Percentiles rank a stretch among this genome's conserved stretches.
Evolutionary conservation across 2,797 vertebrate species (phyloP).

Genomic region (Neosilurus mollespiculum): DNA sequence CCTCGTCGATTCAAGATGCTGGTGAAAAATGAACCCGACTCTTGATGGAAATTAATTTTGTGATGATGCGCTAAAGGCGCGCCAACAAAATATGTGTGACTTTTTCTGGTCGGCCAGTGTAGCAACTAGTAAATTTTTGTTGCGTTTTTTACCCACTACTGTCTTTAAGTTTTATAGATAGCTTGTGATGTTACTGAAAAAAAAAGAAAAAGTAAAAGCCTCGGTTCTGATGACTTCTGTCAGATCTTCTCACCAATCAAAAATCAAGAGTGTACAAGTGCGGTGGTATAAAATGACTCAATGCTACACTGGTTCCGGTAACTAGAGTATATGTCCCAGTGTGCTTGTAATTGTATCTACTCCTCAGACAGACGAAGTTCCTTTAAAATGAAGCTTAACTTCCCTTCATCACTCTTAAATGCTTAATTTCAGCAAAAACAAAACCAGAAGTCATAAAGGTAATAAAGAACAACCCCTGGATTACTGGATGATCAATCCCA

Average conservation of each 20-base stretch:
- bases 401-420: background rate
- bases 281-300: background rate
- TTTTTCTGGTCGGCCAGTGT: too few species aligned
- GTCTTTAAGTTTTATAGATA: background rate
- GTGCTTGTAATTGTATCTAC: background rate
- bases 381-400: background rate
- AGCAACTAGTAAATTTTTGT: background rate
- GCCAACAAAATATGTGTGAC: too few species aligned
- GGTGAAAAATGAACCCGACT: too few species aligned
- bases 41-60: too few species aligned
- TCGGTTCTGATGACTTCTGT: background rate
- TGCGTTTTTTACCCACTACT: background rate
- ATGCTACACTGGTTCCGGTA: background rate
- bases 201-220: background rate
- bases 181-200: background rate
- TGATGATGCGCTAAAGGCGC: too few species aligned
- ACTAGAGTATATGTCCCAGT: background rate
- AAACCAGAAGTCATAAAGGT: background rate
- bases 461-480: background rate
- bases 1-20: too few species aligned
- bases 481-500: background rate
- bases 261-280: background rate
- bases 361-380: background rate
- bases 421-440: background rate
- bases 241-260: background rate